A percentile compares a stretch with the other conserved stretches of the same genome.
phyloP scores from a whole-genome alignment of 2,113 vertebrate species.

The Shinisaurus crocodilurus region DNA sequence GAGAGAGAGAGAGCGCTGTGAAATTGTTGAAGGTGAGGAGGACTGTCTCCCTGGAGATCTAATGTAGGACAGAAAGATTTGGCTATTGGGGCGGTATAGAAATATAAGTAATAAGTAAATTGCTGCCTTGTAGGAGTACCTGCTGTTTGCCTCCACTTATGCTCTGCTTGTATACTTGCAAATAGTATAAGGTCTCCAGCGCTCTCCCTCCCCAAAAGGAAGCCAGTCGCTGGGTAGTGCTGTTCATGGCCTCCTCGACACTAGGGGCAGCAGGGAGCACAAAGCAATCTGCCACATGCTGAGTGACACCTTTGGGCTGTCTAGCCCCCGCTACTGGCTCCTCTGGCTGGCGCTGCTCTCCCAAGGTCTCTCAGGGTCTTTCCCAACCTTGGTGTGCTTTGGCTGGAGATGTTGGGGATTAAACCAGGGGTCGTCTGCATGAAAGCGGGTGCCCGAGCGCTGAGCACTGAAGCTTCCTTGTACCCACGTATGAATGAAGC shows the following conservation, averaged over 20 bases:
- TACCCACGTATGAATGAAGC: too few species aligned
- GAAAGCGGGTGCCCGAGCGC: background rate
- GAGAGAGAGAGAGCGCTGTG: too few species aligned
- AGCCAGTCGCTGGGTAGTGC: background rate
- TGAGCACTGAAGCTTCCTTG: too few species aligned
- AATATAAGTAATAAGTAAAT: background rate
- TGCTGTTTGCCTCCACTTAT: background rate
- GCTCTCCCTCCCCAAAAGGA: background rate
- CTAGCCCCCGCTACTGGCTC: background rate
- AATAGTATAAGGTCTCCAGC: background rate
- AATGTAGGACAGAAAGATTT: background rate
- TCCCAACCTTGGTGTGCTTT: background rate
- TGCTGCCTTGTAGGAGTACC: background rate
- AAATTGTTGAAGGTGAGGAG: background rate
- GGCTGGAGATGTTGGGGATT: background rate
- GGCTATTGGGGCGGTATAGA: too few species aligned
- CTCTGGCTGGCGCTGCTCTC: background rate
- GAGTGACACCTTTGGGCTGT: background rate
- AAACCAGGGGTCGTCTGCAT: background rate
- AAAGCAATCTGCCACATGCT: background rate
- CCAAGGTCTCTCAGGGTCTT: background rate
- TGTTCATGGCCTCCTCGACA: background rate
- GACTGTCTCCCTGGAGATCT: background rate
- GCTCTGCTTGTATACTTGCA: background rate
- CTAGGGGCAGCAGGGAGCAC: background rate